Percentiles rank a stretch among this genome's conserved stretches.
Conservation (phyloP, 1,140 invertebrate species). For the honey bee (Apis mellifera) region DNA sequence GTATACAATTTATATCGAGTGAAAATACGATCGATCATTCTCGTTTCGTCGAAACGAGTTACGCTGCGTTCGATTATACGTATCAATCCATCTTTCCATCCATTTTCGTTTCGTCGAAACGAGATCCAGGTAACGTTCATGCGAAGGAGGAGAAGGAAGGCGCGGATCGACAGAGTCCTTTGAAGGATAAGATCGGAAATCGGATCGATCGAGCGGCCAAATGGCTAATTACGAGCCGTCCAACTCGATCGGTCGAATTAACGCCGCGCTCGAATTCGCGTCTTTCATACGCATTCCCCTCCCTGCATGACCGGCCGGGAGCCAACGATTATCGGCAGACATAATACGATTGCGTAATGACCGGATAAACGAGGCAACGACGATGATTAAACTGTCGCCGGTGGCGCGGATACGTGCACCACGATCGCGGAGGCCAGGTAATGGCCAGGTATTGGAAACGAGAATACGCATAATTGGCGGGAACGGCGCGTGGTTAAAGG, state of each 20-base stretch:
- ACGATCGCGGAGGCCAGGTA: not conserved
- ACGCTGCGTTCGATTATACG: too few relatives aligned
- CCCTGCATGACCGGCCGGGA: slow-evolving; percentile 10
- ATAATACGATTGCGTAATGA: slow-evolving; percentile 53
- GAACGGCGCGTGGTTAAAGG: not conserved
- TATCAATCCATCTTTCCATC: too few relatives aligned
- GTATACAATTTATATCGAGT: too few relatives aligned
- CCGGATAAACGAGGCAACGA: slow-evolving; percentile 40
- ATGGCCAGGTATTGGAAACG: not conserved
- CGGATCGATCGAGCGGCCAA: not conserved
- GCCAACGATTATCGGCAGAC: slow-evolving; percentile 47
- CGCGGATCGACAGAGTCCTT: too few relatives aligned
- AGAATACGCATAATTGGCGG: not conserved
- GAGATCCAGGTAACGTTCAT: too few relatives aligned
- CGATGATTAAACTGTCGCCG: slow-evolving; percentile 45
- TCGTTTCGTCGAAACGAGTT: too few relatives aligned
- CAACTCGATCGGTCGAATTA: not conserved
- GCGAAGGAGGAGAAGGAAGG: too few relatives aligned
- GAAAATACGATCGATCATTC: too few relatives aligned
- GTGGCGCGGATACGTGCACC: not conserved
- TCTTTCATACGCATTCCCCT: slow-evolving; percentile 12
- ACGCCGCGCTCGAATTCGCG: not conserved
- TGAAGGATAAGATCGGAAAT: slow-evolving; percentile 17
- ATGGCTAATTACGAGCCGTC: slow-evolving; percentile 4
- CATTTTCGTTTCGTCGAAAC: too few relatives aligned